Conservation (phyloP, 2,888 invertebrate genomes). For the Hirtodrosophila alboralis region DNA sequence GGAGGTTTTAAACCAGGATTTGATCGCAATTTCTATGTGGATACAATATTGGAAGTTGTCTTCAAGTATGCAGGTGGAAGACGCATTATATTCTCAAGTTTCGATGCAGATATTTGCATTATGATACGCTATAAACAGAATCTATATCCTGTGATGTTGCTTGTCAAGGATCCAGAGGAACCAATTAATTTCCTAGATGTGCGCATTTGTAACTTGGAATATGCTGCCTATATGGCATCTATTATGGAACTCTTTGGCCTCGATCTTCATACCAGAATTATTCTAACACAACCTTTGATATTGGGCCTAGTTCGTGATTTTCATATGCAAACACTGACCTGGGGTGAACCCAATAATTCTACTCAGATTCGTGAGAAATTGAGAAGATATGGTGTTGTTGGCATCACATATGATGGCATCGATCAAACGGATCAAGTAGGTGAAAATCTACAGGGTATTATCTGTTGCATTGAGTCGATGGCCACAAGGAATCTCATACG, state of each 20-base stretch:
- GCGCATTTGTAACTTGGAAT: conserved; percentile 89
- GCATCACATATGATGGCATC: conserved; percentile 59
- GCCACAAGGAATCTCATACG: conserved; percentile 21
- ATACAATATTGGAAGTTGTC: conserved; percentile 86
- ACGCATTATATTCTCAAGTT: conserved; percentile 95
- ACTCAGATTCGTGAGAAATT: conserved; percentile 8
- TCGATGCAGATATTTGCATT: conserved; percentile 97
- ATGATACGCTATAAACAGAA: conserved; percentile 97
- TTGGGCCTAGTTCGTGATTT: conserved; percentile 26
- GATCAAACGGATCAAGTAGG: conserved; percentile 55
- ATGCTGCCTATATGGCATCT: conserved; percentile 91
- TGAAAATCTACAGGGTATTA: conserved; percentile 14
- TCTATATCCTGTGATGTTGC: conserved; percentile 96
- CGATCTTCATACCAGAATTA: conserved; percentile 94
- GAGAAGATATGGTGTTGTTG: conserved; percentile 39
- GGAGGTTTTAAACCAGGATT: conserved; percentile 88
- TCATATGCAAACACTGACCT: conserved; percentile 29
- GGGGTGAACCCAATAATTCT: conserved; percentile 28
- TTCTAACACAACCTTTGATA: conserved; percentile 88
- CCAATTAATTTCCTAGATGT: conserved; percentile 93
- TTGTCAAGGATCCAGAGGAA: conserved; percentile 88
- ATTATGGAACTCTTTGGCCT: conserved; percentile 93
- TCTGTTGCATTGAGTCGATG: conserved; percentile 54
- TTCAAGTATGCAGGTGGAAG: conserved; percentile 88
- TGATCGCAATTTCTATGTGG: conserved; percentile 96